Conservation (phyloP, 2,888 invertebrate species). For the Noctua janthina region DNA sequence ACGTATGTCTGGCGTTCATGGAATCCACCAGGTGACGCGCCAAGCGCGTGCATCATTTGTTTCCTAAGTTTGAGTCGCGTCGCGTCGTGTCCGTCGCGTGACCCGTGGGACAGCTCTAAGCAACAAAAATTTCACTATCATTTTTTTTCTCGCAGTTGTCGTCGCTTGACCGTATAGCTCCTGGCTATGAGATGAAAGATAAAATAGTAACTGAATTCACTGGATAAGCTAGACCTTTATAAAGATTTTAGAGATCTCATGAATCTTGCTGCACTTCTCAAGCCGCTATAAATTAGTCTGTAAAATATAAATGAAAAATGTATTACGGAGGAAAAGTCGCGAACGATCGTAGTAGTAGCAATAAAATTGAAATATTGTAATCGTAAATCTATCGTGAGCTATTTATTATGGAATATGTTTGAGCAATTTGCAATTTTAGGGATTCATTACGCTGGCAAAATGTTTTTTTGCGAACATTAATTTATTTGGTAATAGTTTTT, state of each 20-base stretch:
- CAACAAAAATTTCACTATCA: too few relatives aligned
- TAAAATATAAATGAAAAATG: constrained; percentile 58
- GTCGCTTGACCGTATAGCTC: too few relatives aligned
- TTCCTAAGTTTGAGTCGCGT: too few relatives aligned
- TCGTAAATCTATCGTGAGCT: constrained; percentile 67
- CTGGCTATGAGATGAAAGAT: background rate
- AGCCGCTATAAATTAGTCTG: constrained; percentile 51
- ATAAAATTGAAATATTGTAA: constrained; percentile 72
- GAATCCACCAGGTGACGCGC: too few relatives aligned
- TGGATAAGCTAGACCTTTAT: background rate
- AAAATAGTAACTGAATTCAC: background rate
- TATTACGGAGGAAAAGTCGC: constrained; percentile 44
- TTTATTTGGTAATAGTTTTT: constrained; percentile 7
- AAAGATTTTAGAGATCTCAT: constrained; percentile 8
- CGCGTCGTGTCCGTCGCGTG: too few relatives aligned
- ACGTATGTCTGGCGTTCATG: too few relatives aligned
- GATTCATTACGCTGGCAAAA: constrained; percentile 25
- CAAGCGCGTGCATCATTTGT: too few relatives aligned
- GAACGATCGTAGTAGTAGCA: constrained; percentile 47
- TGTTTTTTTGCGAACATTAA: constrained; percentile 6
- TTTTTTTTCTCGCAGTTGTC: too few relatives aligned
- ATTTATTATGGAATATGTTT: constrained; percentile 55
- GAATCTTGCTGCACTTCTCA: constrained; percentile 34
- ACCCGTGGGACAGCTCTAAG: too few relatives aligned
- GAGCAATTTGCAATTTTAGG: constrained; percentile 33